These are phyloP conservation scores for Galeruca laticollis DNA, from an alignment of 2,888 invertebrate genomes.

Conservation along the genomic window DNA sequence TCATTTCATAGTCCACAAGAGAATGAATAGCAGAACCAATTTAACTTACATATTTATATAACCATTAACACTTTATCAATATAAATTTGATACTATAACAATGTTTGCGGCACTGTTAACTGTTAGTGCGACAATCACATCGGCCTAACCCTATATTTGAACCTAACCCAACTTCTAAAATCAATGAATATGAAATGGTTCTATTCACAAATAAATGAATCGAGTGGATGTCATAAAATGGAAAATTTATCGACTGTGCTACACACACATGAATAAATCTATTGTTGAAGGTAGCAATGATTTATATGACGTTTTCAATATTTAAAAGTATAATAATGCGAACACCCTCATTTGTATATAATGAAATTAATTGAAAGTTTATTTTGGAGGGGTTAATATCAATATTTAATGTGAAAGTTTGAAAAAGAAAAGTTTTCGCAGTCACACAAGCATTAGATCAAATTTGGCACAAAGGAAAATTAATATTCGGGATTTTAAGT, in stretches of 20 bases:
- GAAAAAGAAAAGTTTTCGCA: too few species aligned
- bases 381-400: too few species aligned
- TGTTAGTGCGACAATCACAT: slow-evolving; percentile 37
- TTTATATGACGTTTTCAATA: background rate
- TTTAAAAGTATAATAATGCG: background rate
- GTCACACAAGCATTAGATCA: too few species aligned
- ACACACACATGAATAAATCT: slow-evolving; percentile 12
- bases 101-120: slow-evolving; percentile 33
- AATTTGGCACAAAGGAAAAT: too few species aligned
- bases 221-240: slow-evolving; percentile 24
- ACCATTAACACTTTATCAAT: slow-evolving; percentile 40
- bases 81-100: slow-evolving; percentile 36
- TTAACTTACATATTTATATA: slow-evolving; percentile 27
- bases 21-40: slow-evolving; percentile 40
- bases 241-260: slow-evolving; percentile 18
- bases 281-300: slow-evolving; percentile 4
- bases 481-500: too few species aligned
- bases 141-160: slow-evolving; percentile 21
- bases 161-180: slow-evolving; percentile 26
- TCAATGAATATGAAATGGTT: slow-evolving; percentile 33
- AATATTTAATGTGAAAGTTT: too few species aligned
- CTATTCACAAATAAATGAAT: slow-evolving; percentile 28
- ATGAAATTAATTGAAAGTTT: too few species aligned
- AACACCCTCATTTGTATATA: too few species aligned
- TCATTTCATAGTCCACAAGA: background rate